Percentiles rank a stretch among this genome's conserved stretches.
phyloP scores from a whole-genome alignment of 2,113 vertebrate species.

The Ochotona curzoniae region DNA sequence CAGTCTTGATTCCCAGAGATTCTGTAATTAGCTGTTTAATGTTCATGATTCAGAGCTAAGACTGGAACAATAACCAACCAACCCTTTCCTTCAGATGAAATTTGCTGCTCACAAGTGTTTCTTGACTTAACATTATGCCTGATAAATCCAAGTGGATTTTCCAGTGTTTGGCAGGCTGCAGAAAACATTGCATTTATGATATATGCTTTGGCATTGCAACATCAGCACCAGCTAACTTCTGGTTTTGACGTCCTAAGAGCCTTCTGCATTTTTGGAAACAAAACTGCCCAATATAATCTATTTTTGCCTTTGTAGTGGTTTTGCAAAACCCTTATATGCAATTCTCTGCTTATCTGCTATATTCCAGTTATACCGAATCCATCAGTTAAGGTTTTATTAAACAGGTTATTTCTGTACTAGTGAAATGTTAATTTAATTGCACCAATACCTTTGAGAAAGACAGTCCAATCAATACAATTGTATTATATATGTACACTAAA shows the following conservation, averaged over 20 bases:
- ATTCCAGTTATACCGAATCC: constrained; percentile 2
- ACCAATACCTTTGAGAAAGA: constrained; percentile 61
- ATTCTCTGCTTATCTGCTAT: not conserved
- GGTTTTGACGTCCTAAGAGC: not conserved
- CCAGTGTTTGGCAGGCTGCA: not conserved
- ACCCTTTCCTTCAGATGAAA: not conserved
- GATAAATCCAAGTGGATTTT: not conserved
- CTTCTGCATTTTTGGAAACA: not conserved
- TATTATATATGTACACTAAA: constrained; percentile 49
- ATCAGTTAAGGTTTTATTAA: constrained; percentile 36
- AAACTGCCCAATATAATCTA: not conserved
- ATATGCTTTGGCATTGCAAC: not conserved
- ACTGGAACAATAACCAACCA: not conserved
- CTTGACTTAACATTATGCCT: not conserved
- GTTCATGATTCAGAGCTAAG: not conserved
- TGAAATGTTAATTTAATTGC: constrained; percentile 46
- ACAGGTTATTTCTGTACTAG: constrained; percentile 46
- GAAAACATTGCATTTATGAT: not conserved
- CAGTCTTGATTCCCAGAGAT: not conserved
- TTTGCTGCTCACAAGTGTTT: not conserved
- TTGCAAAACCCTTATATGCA: not conserved
- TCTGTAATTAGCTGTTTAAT: not conserved
- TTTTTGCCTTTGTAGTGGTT: not conserved
- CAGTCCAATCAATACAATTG: constrained; percentile 61
- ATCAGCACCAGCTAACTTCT: not conserved